Base-by-base conservation (phyloP, 2,113 vertebrate genomes). In the Piaya cayana region DNA sequence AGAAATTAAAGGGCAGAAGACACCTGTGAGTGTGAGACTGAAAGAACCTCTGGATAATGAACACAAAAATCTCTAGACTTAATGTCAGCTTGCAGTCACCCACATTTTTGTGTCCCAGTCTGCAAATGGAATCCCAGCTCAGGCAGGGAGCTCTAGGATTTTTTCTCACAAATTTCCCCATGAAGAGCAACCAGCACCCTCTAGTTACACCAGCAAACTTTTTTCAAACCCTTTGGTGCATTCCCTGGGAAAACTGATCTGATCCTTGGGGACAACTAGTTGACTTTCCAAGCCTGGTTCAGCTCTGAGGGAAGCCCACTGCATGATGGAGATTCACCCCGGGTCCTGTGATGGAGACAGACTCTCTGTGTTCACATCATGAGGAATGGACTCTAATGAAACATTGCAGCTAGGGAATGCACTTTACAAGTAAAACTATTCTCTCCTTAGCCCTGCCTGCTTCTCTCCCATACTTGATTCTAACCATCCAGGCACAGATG, bases 351-450 rank as follows among this genome's bases (percentile, higher is more conserved):
- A 3, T 30, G 45, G 60, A 64, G 7, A 34, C 19, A 45, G n/a
- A 8, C 52, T 68, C 47, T 68, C 17, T 56, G 15, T 15, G 49
- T 2, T 25, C 63, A 36, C 34, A 32, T 3, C 58, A 16, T 23
- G 53, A 92, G 50, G 59, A 81, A 63, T 56, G 32, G 64, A 1
- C 55, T 60, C 30, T 1, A 34, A 70, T 9, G 21, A n/a, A 74
- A 36, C 18, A 2, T 1, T 64, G 12, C 43, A 63, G 53, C 45
- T 12, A 9, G 27, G 32, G 23, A 83, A 76, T 6, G 34, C 8
- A 15, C 49, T 94, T 91, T 80, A 53, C 80, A 83, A 86, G 77
- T 16, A n/a, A 81, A 95, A 58, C 39, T 34, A 8, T 30, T 86
- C 17, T 32, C 80, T 86, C 71, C 59, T 65, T 36, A 62, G 12